A percentile compares a stretch with the other conserved stretches of the same genome.
Evolutionary conservation across 2,797 vertebrate genomes (phyloP).

Genomic region (Acropternis orthonyx): DNA sequence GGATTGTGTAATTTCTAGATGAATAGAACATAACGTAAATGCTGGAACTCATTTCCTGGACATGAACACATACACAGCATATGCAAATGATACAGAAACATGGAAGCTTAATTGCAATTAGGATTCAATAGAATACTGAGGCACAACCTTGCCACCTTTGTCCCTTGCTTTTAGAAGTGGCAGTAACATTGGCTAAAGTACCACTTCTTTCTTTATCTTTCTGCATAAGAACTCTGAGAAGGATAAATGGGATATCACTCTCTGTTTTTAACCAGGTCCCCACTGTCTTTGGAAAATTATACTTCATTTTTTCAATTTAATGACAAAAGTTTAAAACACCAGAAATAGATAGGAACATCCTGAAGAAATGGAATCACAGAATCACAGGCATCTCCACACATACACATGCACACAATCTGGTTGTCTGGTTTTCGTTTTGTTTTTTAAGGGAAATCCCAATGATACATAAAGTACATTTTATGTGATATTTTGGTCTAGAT

Average conservation of each 20-base stretch:
- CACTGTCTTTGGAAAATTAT: not conserved
- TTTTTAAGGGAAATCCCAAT: not conserved
- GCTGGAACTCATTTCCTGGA: not conserved
- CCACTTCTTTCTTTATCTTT: not conserved
- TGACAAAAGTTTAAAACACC: not conserved
- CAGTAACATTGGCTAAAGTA: not conserved
- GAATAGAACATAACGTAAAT: not conserved
- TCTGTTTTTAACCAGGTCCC: not conserved
- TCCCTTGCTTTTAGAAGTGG: not conserved
- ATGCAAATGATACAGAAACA: not conserved
- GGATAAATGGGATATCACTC: not conserved
- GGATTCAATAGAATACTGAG: not conserved
- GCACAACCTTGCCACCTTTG: not conserved
- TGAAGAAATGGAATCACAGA: not conserved
- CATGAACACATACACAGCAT: not conserved
- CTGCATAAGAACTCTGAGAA: not conserved
- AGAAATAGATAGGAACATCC: not conserved
- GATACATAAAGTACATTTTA: not conserved
- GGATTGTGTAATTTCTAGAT: not conserved
- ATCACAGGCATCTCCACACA: not conserved
- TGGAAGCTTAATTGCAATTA: not conserved
- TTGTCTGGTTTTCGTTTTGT: not conserved
- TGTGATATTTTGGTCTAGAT: not conserved
- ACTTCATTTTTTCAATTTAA: not conserved
- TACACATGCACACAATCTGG: rapidly evolving